These are phyloP conservation scores for Mirounga angustirostris DNA, from an alignment of 2,113 vertebrate species.

Conservation along the genomic window DNA sequence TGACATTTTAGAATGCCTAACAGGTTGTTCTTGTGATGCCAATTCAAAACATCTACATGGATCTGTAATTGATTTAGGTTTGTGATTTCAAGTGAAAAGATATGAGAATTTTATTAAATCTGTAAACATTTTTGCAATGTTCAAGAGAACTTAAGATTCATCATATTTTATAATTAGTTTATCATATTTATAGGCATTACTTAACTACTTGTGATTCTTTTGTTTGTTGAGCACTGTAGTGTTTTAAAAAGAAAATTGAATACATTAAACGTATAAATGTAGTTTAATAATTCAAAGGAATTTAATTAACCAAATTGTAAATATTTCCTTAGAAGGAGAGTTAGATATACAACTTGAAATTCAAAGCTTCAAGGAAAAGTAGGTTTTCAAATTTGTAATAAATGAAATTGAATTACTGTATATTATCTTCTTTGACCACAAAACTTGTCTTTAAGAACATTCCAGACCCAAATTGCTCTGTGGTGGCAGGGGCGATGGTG, in stretches of 20 bases:
- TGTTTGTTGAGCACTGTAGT: slow-evolving; percentile 53
- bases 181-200: slow-evolving; percentile 54
- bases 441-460: background rate
- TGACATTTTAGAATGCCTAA: slow-evolving; percentile 34
- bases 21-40: background rate
- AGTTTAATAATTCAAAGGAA: slow-evolving; percentile 72
- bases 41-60: slow-evolving; percentile 15
- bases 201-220: slow-evolving; percentile 65
- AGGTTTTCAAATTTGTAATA: slow-evolving; percentile 39
- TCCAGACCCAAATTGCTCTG: background rate
- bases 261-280: slow-evolving; percentile 33
- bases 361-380: slow-evolving; percentile 52
- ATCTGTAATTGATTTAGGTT: slow-evolving; percentile 46
- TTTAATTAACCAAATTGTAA: slow-evolving; percentile 70
- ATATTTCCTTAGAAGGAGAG: slow-evolving; percentile 41
- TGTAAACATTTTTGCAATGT: slow-evolving; percentile 49
- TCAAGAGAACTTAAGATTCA: slow-evolving; percentile 47
- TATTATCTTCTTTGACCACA: background rate
- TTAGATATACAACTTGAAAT: slow-evolving; percentile 26
- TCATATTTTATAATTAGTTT: slow-evolving; percentile 64
- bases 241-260: slow-evolving; percentile 54
- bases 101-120: slow-evolving; percentile 39
- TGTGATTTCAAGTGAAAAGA: slow-evolving; percentile 61
- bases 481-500: background rate
- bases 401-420: background rate